Percentiles rank a stretch among this genome's conserved stretches.
Evolutionary conservation across 2,888 invertebrate genomes (phyloP).

Genomic region (Toxonevra muliebris): DNA sequence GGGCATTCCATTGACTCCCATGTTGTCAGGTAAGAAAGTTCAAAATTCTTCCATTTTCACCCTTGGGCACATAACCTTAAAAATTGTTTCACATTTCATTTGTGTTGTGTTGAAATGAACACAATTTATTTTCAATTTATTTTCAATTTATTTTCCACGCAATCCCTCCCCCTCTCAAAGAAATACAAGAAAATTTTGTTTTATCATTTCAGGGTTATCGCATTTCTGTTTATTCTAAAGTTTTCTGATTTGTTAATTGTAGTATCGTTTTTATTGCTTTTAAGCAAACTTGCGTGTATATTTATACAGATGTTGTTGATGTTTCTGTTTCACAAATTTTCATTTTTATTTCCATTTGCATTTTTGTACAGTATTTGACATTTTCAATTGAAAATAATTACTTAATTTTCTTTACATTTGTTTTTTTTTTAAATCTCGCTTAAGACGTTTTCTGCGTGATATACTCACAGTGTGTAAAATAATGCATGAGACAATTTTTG

Average conservation of each 20-base stretch:
- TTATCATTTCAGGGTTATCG: slow-evolving; percentile 51
- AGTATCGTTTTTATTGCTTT: neutral
- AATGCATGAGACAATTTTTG: no score
- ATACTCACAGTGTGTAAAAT: no score
- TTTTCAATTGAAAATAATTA: slow-evolving; percentile 58
- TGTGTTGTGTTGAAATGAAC: neutral
- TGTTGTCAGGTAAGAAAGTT: slow-evolving; percentile 57
- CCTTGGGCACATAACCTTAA: slow-evolving; percentile 20
- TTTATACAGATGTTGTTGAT: neutral
- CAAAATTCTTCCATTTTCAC: neutral
- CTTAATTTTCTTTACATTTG: neutral
- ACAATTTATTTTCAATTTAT: slow-evolving; percentile 36
- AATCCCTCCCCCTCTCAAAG: no score
- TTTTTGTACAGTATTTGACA: slow-evolving; percentile 45
- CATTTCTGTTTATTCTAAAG: slow-evolving; percentile 51
- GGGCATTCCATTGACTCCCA: slow-evolving; percentile 60
- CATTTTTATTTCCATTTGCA: slow-evolving; percentile 35
- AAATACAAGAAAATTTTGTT: neutral
- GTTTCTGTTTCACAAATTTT: neutral
- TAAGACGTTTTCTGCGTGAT: no score
- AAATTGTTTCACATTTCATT: slow-evolving; percentile 20
- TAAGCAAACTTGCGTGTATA: neutral
- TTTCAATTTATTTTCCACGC: no score
- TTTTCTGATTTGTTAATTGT: slow-evolving; percentile 16
- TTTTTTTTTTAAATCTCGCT: neutral